These are phyloP conservation scores for Hepsetus odoe DNA, from an alignment of 2,113 vertebrate species.

Conservation along the genomic window DNA sequence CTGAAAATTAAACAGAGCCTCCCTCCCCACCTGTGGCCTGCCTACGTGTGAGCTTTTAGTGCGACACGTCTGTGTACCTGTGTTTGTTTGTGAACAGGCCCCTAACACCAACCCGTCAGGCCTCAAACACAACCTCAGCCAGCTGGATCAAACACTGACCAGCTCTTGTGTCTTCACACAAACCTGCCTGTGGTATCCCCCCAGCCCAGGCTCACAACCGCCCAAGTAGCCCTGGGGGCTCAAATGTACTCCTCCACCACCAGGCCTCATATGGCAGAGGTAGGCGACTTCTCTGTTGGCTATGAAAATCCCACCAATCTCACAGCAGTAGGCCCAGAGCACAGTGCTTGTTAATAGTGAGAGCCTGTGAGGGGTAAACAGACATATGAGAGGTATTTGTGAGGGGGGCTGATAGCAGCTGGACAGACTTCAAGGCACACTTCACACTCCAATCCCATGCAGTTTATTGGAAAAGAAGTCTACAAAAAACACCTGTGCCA, in stretches of 20 bases:
- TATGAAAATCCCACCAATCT: conserved; percentile 27
- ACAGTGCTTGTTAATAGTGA: conserved; percentile 41
- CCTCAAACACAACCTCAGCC: conserved; percentile 46
- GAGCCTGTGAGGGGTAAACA: conserved; percentile 51
- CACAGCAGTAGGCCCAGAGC: conserved; percentile 19
- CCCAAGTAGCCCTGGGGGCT: conserved; percentile 31
- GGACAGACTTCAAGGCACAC: conserved; percentile 66
- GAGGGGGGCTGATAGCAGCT: conserved; percentile 56
- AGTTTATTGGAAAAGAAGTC: conserved; percentile 66
- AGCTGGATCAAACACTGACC: conserved; percentile 59
- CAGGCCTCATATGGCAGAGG: conserved; percentile 25
- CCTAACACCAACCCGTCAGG: conserved; percentile 53
- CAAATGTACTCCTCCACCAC: conserved; percentile 16
- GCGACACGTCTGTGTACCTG: conserved; percentile 39
- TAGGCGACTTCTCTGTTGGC: conserved; percentile 41
- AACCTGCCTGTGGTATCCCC: conserved; percentile 46
- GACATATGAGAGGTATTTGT: conserved; percentile 47
- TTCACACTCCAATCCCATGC: conserved; percentile 68
- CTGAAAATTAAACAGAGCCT: conserved; percentile 79
- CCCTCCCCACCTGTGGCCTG: conserved; percentile 69
- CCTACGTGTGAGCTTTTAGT: conserved; percentile 42
- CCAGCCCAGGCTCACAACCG: neutral
- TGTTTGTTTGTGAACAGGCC: conserved; percentile 44
- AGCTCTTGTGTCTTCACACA: conserved; percentile 43
- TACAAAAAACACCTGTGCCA: conserved; percentile 62